These are phyloP conservation scores for Cephus pulcher DNA, from an alignment of 2,888 invertebrate species.

Conservation along the genomic window DNA sequence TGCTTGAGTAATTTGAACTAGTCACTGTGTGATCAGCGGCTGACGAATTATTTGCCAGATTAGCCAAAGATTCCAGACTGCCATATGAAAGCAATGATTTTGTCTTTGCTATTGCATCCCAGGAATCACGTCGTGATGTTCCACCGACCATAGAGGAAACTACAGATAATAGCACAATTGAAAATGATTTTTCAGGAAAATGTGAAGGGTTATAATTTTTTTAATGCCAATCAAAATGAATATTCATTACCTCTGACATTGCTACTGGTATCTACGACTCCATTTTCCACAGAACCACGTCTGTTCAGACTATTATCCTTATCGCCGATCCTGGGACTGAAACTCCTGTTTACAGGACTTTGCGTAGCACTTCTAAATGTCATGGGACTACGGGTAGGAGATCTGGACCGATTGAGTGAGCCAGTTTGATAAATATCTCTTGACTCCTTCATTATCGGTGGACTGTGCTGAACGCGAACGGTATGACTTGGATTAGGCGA, in stretches of 20 bases:
- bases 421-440: conserved; percentile 53
- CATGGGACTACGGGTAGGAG: conserved; percentile 52
- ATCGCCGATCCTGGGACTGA: conserved; percentile 52
- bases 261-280: conserved; percentile 61
- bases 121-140: conserved; percentile 77
- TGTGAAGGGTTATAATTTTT: neutral
- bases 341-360: conserved; percentile 54
- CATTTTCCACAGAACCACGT: conserved; percentile 49
- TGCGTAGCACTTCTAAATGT: conserved; percentile 46
- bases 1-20: conserved; percentile 65
- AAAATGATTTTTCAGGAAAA: neutral
- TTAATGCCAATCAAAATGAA: neutral
- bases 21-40: conserved; percentile 70
- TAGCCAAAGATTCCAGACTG: conserved; percentile 78
- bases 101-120: conserved; percentile 86
- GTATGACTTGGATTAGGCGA: conserved; percentile 36
- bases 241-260: conserved; percentile 52
- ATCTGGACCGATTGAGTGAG: conserved; percentile 50
- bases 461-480: conserved; percentile 29
- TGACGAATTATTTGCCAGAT: conserved; percentile 74
- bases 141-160: conserved; percentile 73
- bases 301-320: conserved; percentile 41
- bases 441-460: conserved; percentile 52
- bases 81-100: conserved; percentile 78
- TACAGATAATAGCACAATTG: conserved; percentile 39